Base-by-base conservation (phyloP, 2,797 vertebrate species). In the Poecilia picta region DNA sequence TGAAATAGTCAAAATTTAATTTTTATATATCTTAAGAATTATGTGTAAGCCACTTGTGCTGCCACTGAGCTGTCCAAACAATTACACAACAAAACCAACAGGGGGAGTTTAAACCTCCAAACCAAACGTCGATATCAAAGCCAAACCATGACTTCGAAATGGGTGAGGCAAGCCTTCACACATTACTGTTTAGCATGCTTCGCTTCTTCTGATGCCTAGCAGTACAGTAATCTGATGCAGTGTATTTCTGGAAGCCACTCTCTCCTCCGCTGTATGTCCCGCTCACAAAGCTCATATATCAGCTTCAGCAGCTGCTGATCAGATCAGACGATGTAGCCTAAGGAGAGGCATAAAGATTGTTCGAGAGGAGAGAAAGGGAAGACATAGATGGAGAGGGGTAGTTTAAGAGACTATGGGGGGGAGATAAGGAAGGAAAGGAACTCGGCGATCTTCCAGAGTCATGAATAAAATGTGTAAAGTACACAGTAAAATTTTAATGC, bases 401-500 rank as follows among this genome's bases (percentile, higher is more conserved):
- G 82, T 80, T 79, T 85, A 72, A 74, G 46, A 81, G 79, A 74
- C 51, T 76, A 71, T 83, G 66, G 73, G 72, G 79, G 66, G 51
- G 51, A 73, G 72, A 78, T 46, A 70, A 77, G 68, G 72, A 68
- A 78, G 80, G 59, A 68, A 76, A 83, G 47, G 81, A 80, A 82
- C 85, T 84, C 12, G 47, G 81, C 83, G 85, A 81, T 76, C 76
- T 81, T 90, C 87, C 85, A 89, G 66, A 77, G 53, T 77, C 81
- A 82, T 89, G 86, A 91, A 92, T 89, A 87, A 91, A 92, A 87
- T 83, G 81, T 85, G 88, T 87, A 83, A 84, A 87, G 84, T 84
- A 89, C 84, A 90, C 66, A 88, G 81, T 92, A 78, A 81, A 91
- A 88, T 85, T 91, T 92, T 90, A 90, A 93, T 86, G 78, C 83